These are phyloP conservation scores for Andrena hattorfiana DNA, from an alignment of 2,888 invertebrate genomes.

Conservation along the genomic window DNA sequence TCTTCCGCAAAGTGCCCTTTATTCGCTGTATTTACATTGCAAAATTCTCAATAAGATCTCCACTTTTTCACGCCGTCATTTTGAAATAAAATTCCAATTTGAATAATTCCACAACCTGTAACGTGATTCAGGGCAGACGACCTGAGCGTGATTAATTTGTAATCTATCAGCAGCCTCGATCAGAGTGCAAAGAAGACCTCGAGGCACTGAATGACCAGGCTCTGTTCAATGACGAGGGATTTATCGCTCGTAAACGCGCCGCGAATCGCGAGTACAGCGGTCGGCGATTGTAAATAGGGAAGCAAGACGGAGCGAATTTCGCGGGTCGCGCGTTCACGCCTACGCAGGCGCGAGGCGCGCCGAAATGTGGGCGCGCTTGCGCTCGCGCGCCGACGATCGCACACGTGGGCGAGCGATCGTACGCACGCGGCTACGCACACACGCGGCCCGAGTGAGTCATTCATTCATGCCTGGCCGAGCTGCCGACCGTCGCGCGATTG, in stretches of 20 bases:
- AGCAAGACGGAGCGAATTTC: constrained; percentile 8
- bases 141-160: too few relatives aligned
- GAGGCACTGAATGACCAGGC: too few relatives aligned
- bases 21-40: too few relatives aligned
- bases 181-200: too few relatives aligned
- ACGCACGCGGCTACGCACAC: constrained; percentile 49
- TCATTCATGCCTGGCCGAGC: constrained; percentile 76
- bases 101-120: too few relatives aligned
- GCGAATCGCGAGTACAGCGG: background rate
- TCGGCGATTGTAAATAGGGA: constrained; percentile 1
- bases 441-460: constrained; percentile 72
- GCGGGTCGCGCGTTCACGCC: background rate
- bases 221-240: too few relatives aligned
- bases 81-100: too few relatives aligned
- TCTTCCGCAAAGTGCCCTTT: too few relatives aligned
- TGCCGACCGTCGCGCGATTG: constrained; percentile 74
- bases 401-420: constrained; percentile 35
- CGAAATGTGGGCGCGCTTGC: constrained; percentile 38
- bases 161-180: too few relatives aligned
- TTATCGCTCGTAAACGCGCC: background rate
- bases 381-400: background rate
- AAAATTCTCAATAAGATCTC: too few relatives aligned
- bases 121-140: too few relatives aligned
- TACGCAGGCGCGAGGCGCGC: constrained; percentile 21
- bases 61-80: too few relatives aligned